These are phyloP conservation scores for Girardia tigrina DNA, from an alignment of 2,888 invertebrate genomes.

Conservation along the genomic window DNA sequence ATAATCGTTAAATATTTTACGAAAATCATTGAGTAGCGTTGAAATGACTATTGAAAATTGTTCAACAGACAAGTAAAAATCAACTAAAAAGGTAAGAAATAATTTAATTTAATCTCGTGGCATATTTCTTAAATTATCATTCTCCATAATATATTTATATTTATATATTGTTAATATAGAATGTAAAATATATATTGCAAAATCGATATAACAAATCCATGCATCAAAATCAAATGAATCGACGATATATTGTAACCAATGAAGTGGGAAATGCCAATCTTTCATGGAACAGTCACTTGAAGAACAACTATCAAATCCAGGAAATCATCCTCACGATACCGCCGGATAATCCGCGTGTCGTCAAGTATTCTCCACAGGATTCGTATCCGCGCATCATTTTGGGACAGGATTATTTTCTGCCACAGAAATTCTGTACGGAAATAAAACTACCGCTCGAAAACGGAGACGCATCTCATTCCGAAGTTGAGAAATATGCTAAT, in stretches of 20 bases:
- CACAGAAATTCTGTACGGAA: not conserved
- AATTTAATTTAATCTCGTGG: no score
- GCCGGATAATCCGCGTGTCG: not conserved
- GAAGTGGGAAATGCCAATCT: not conserved
- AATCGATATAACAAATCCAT: no score
- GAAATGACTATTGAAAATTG: no score
- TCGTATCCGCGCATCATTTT: not conserved
- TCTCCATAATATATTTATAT: no score
- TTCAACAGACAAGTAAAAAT: no score
- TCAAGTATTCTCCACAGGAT: not conserved
- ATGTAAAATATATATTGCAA: no score
- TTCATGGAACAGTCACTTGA: not conserved
- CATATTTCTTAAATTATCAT: no score
- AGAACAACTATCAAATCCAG: not conserved
- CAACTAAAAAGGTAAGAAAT: no score
- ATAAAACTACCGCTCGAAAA: not conserved
- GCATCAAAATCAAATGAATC: not conserved
- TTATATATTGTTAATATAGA: no score
- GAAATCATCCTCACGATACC: not conserved
- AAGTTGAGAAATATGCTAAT: not conserved
- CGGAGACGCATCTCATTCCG: not conserved
- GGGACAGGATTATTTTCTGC: not conserved
- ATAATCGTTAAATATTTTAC: no score
- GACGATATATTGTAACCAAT: not conserved
- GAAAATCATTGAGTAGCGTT: no score